Base-by-base conservation (phyloP, 2,113 vertebrate species). In the Atractosteus spatula region DNA sequence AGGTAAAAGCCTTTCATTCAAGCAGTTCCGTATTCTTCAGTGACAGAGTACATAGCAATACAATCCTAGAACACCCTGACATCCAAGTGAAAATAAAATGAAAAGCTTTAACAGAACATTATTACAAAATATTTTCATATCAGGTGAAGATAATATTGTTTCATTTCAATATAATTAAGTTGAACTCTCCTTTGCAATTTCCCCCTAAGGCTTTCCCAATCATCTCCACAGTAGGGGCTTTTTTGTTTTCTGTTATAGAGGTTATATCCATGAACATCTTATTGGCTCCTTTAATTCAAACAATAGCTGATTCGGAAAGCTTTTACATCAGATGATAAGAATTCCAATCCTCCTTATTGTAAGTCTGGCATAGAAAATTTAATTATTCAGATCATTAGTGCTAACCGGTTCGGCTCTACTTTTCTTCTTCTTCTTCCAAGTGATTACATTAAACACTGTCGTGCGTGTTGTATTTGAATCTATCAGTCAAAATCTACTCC, bases 81-180 rank as follows among this genome's bases (percentile, higher is more conserved):
- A 42, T 70, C 61, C 42, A 14, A 14, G 51, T 29, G 41, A 42
- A 57, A 70, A 88, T 86, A 87, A 83, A 90, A 76, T 62, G 61
- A 86, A 85, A 83, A 78, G 76, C 69, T 87, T 87, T 78, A 89
- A 83, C 75, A 71, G 59, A 68, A 75, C 77, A 78, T 85, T 88
- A 79, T 89, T 89, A 86, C 81, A 83, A 93, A 90, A 91, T 81
- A 91, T 87, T 90, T 91, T 91, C 89, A 90, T 89, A 82, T 91
- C 88, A 90, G 83, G 90, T 92, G 82, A 84, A 91, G 90, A 90
- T 93, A 93, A 92, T 92, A 92, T 92, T 92, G 88, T 92, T 92
- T 91, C 89, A 91, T 93, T 92, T 91, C 90, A 92, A 91, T 91
- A 93, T 92, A 92, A 93, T 94, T 92, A 93, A 92, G 87, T 89